phyloP scores from a whole-genome alignment of 2,113 vertebrate genomes.

The Arothron firmamentum region DNA sequence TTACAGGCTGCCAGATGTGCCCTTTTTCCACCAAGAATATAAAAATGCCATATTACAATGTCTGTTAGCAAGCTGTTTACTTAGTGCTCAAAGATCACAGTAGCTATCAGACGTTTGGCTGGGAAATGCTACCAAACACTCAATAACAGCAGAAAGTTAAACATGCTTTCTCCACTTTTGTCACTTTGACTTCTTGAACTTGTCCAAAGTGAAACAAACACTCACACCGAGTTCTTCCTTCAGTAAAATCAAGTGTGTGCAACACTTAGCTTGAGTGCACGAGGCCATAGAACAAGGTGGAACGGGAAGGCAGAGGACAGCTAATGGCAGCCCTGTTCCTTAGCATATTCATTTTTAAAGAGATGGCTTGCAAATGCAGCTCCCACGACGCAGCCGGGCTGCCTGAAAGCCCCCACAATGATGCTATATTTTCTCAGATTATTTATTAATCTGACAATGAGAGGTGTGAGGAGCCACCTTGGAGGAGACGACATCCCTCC shows the following conservation, averaged over 20 bases:
- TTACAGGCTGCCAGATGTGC: slow-evolving; percentile 16
- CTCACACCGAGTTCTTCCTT: slow-evolving; percentile 15
- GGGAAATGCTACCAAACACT: background rate
- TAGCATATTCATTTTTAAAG: slow-evolving; percentile 78
- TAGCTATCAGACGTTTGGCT: background rate
- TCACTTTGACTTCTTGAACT: slow-evolving; percentile 21
- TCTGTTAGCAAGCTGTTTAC: slow-evolving; percentile 1
- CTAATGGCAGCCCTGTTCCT: slow-evolving; percentile 72
- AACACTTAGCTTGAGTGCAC: slow-evolving; percentile 65
- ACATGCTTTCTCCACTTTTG: slow-evolving; percentile 3
- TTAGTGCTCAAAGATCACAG: background rate
- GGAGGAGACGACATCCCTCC: slow-evolving; percentile 33
- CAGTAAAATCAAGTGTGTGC: slow-evolving; percentile 26
- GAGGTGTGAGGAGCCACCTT: slow-evolving; percentile 69
- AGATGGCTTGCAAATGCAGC: slow-evolving; percentile 57
- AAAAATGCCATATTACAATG: background rate
- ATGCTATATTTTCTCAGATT: slow-evolving; percentile 71
- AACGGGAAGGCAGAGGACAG: slow-evolving; percentile 58
- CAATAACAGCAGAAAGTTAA: slow-evolving; percentile 1
- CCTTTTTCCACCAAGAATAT: slow-evolving; percentile 7
- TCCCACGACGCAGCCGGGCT: slow-evolving; percentile 38
- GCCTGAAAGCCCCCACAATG: slow-evolving; percentile 75
- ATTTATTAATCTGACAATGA: slow-evolving; percentile 75
- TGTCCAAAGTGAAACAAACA: slow-evolving; percentile 7
- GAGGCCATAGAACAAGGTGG: slow-evolving; percentile 60